Percentiles rank a stretch among this genome's conserved stretches.
Conservation (phyloP, 30 jellyfish, hydroid and myxozoan species). For the Sanderia malayensis region DNA sequence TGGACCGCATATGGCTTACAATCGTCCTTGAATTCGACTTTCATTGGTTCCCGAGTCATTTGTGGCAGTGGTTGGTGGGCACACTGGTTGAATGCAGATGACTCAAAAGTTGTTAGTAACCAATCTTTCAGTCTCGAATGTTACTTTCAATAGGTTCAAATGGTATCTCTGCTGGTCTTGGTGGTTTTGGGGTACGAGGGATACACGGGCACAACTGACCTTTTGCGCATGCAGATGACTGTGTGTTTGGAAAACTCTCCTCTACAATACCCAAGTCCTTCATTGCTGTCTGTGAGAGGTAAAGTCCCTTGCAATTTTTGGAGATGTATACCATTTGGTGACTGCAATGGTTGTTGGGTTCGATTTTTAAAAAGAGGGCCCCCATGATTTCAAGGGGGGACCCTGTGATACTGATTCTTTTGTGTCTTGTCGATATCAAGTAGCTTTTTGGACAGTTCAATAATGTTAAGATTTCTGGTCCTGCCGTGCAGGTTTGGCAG, state of each 20-base stretch:
- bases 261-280: conserved; percentile 17
- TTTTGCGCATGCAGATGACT: background rate
- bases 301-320: conserved; percentile 15
- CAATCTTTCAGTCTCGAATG: conserved; percentile 9
- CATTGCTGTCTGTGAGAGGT: conserved; percentile 16
- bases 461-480: conserved; percentile 8
- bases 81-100: conserved; percentile 43
- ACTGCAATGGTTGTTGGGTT: background rate
- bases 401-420: conserved; percentile 12
- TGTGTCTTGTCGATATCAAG: conserved; percentile 21
- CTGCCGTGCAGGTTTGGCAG: conserved; percentile 32
- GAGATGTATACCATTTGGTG: conserved; percentile 25
- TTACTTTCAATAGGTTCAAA: conserved; percentile 5
- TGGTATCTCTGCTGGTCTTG: conserved; percentile 11
- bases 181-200: background rate
- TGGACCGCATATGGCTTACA: conserved; percentile 31
- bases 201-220: background rate
- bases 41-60: conserved; percentile 46
- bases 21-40: conserved; percentile 12
- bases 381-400: conserved; percentile 20
- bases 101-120: conserved; percentile 17
- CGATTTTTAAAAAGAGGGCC: conserved; percentile 12
- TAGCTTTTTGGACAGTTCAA: conserved; percentile 5
- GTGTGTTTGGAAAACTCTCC: conserved; percentile 3
- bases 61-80: conserved; percentile 46